Percentiles rank a stretch among this genome's conserved stretches.
Conservation (phyloP, 2,888 invertebrate genomes). For the Bursaphelenchus okinawaensis region DNA sequence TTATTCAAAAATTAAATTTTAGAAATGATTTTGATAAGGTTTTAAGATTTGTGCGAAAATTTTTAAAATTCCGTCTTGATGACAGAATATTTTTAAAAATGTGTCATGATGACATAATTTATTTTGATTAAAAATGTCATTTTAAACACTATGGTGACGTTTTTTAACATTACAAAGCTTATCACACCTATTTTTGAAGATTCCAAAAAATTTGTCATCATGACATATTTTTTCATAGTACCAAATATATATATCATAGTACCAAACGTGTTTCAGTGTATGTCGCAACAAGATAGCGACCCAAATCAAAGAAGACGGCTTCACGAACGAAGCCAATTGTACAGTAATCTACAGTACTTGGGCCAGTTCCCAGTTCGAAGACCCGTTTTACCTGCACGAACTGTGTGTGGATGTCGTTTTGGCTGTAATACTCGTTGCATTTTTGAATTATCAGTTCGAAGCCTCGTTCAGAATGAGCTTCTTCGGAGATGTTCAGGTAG, state of each 20-base stretch:
- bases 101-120: too few relatives aligned
- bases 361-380: not conserved
- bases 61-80: too few relatives aligned
- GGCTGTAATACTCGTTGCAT: slow-evolving; percentile 80
- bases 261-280: too few relatives aligned
- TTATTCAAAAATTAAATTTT: too few relatives aligned
- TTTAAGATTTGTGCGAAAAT: too few relatives aligned
- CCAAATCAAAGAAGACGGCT: not conserved
- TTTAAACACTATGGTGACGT: too few relatives aligned
- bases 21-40: too few relatives aligned
- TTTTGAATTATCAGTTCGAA: slow-evolving; percentile 85
- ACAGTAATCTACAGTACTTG: not conserved
- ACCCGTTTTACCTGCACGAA: slow-evolving; percentile 64
- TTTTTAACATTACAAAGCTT: too few relatives aligned
- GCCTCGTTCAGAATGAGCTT: slow-evolving; percentile 86
- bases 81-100: too few relatives aligned
- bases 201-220: not conserved
- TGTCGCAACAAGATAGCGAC: slow-evolving; percentile 17
- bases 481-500: slow-evolving; percentile 75
- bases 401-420: slow-evolving; percentile 76
- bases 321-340: slow-evolving; percentile 2
- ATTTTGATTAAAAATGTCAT: too few relatives aligned
- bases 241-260: not conserved
- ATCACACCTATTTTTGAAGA: too few relatives aligned
- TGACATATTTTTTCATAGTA: too few relatives aligned